Base-by-base conservation (phyloP, 2,113 vertebrate genomes). In the Rattus rattus region DNA sequence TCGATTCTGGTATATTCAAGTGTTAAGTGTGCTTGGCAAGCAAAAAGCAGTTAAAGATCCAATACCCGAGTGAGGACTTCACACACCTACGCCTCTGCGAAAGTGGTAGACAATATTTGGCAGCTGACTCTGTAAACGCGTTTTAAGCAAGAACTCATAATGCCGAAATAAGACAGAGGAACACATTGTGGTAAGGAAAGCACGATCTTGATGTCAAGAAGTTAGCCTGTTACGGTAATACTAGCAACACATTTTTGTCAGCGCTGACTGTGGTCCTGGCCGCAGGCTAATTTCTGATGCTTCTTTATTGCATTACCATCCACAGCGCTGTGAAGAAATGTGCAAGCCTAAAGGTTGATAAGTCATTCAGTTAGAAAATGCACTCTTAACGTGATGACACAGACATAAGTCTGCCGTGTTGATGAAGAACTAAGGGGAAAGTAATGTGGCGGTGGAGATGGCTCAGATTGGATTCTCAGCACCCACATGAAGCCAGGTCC, bases 171-270 rank as follows among this genome's bases (percentile, higher is more conserved):
- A 81, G 90, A 79, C 43, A 93, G 61, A 87, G 73, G 86, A 96
- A 92, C 89, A 79, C 94, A 95, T 30, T 97, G 96, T 5, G 95
- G 95, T 96, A 56, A 97, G 65, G 22, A 91, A 96, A 93, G 36
- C 83, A 85, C 16, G 49, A 75, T 52, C 59, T 94, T 97, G 88
- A 94, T 97, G 94, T 97, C 85, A 47, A 77, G 85, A 56, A 91
- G 47, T 39, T 56, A 39, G 89, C n/a, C 73, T 59, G 13, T 98
- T 97, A 97, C 96, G 0, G 92, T 93, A 91, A 97, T 36, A 30
- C 65, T 56, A 81, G 49, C 26, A 92, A 70, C 84, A 63, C n/a
- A 22, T 67, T 92, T 93, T 70, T 88, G 52, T 92, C 52, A 90
- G 7, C 91, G 0, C 39, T 91, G 76, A 88, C 77, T 94, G 88